Evolutionary conservation across 2,113 vertebrate genomes (phyloP).

Genomic region (Rhabdornis inornatus): DNA sequence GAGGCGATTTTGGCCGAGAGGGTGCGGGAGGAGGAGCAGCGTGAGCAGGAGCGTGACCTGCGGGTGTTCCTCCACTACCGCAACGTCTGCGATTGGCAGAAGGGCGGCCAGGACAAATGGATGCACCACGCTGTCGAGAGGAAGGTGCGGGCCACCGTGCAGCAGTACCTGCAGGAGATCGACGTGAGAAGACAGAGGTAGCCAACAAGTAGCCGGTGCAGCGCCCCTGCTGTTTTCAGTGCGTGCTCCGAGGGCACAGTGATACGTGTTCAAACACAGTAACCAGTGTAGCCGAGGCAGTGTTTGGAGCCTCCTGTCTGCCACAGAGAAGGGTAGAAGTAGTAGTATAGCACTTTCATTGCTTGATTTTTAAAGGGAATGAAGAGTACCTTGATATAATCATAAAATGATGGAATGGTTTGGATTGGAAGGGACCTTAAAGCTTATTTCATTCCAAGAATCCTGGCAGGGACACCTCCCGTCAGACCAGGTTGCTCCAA

Average conservation of each 20-base stretch:
- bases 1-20: background rate
- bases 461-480: background rate
- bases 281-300: too few relatives aligned
- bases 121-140: conserved; percentile 51
- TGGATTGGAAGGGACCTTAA: background rate
- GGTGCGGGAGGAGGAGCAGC: background rate
- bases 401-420: background rate
- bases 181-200: conserved; percentile 82
- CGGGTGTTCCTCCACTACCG: background rate
- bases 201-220: background rate
- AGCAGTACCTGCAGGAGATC: conserved; percentile 54
- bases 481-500: background rate
- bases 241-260: background rate
- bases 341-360: accelerated
- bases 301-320: background rate
- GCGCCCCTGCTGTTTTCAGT: background rate
- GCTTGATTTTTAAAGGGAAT: background rate
- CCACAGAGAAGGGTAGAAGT: background rate
- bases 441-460: background rate
- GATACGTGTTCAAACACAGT: accelerated
- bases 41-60: accelerated
- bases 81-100: conserved; percentile 64
- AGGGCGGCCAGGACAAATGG: conserved; percentile 48
- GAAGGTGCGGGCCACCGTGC: conserved; percentile 59
- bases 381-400: background rate